Conservation (phyloP, 1,140 invertebrate species). For the Trichonephila inaurata region DNA sequence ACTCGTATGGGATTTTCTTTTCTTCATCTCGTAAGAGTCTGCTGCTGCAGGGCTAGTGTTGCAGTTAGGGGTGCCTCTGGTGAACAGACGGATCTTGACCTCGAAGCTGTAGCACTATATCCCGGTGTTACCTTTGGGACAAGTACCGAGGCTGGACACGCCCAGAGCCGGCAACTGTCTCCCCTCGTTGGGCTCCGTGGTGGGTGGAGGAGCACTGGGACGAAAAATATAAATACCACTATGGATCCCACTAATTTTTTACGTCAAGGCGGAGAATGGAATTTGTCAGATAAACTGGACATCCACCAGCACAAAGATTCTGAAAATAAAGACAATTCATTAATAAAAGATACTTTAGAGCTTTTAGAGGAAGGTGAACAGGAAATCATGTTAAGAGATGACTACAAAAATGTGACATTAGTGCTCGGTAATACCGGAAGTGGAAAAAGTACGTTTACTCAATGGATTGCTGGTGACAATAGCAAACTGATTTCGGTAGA, state of each 20-base stretch:
- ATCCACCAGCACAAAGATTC: background rate
- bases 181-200: background rate
- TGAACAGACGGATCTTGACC: background rate
- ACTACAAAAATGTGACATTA: conserved; percentile 10
- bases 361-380: background rate
- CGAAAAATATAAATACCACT: background rate
- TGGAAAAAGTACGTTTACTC: conserved; percentile 20
- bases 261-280: background rate
- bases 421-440: background rate
- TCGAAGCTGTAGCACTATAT: background rate
- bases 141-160: background rate
- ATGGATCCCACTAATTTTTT: background rate
- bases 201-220: background rate
- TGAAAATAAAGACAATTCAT: background rate
- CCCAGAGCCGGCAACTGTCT: background rate
- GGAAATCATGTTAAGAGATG: background rate
- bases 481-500: background rate
- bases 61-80: background rate
- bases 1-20: background rate
- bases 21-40: background rate
- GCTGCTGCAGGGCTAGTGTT: background rate
- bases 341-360: conserved; percentile 2
- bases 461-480: conserved; percentile 13
- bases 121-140: background rate
- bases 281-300: background rate